Base-by-base conservation (phyloP, 2,888 invertebrate genomes). In the Catocala sponsa region DNA sequence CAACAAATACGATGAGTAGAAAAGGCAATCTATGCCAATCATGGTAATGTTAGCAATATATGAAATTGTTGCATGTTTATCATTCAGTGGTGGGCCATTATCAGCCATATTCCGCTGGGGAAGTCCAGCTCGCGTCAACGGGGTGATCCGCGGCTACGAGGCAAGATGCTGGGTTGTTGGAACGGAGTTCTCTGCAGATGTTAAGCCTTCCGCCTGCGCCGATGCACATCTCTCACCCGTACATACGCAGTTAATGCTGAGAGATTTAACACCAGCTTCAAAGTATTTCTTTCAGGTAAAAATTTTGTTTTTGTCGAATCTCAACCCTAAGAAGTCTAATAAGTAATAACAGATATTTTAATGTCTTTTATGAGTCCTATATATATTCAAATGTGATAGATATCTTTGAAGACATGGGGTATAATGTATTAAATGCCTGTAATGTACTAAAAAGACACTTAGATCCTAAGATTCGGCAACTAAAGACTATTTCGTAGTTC, bases 71-170 rank as follows among this genome's bases (percentile, higher is more conserved):
- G 6, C 35, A 1, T 55, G 15, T 33, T 6, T 64, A 58, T 44
- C 12, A 10, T 62, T 7, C 71, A 92, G 92, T 55, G 89, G 87
- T 25, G 90, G 91, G 0, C 80, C 87, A 0, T 89, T 96, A 4
- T 95, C 95, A 6, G 96, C 96, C 0, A 95, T 96, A 74, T 96
- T 97, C 72, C 96, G 98, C 6, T 99, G 99, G 99, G 96, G 97
- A 70, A 90, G 95, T 0, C 98, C 99, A 0, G 86, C 93, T 44
- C 95, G 95, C 59, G 95, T 96, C 2, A 98, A 98, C 86, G 98
- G 98, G 0, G 89, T 97, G 6, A 95, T 98, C 41, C 91, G 95
- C 52, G 96, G 97, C 0, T 98, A 98, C 87, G 95, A 95, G 68
- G 95, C 97, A 2, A 91, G 95, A 66, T 97, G 97, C 85, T 98